A percentile compares a stretch with the other conserved stretches of the same genome.
Conservation (phyloP, 2,888 invertebrate genomes). For the Coleophora deauratella region DNA sequence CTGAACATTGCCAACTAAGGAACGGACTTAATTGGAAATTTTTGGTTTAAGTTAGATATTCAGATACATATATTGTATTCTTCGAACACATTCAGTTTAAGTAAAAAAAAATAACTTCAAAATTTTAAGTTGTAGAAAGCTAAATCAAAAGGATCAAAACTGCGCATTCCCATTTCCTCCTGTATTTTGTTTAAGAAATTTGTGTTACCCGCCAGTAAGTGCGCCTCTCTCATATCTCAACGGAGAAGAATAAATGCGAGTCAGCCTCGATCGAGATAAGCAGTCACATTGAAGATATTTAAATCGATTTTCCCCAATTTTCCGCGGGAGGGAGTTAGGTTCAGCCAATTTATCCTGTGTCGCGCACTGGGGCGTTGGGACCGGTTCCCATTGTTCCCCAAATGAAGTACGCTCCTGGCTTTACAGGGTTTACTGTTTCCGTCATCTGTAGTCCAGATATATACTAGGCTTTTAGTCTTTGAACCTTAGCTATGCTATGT, state of each 20-base stretch:
- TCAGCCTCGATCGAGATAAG: constrained; percentile 60
- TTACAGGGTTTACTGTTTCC: constrained; percentile 54
- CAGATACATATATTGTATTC: too few relatives aligned
- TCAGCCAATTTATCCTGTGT: constrained; percentile 68
- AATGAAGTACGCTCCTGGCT: constrained; percentile 62
- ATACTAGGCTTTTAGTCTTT: constrained; percentile 4
- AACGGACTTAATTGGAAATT: constrained; percentile 47
- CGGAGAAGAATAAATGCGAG: constrained; percentile 24
- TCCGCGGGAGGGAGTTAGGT: constrained; percentile 61
- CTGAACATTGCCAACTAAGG: constrained; percentile 33
- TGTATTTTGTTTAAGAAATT: too few relatives aligned
- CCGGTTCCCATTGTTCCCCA: constrained; percentile 62
- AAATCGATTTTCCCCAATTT: constrained; percentile 74
- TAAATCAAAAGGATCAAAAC: too few relatives aligned
- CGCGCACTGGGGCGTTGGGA: constrained; percentile 49
- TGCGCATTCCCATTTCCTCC: too few relatives aligned
- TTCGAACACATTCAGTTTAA: too few relatives aligned
- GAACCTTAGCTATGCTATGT: background rate
- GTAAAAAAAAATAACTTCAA: too few relatives aligned
- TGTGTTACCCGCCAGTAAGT: too few relatives aligned
- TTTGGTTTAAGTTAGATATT: constrained; percentile 25
- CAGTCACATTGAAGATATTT: constrained; percentile 70
- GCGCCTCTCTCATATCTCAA: too few relatives aligned
- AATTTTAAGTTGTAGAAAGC: too few relatives aligned
- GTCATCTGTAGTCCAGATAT: constrained; percentile 27